A percentile compares a stretch with the other conserved stretches of the same genome.
Conservation (phyloP, 53 echinoderm and acorn worm species). For the Paelopatides confundens region DNA sequence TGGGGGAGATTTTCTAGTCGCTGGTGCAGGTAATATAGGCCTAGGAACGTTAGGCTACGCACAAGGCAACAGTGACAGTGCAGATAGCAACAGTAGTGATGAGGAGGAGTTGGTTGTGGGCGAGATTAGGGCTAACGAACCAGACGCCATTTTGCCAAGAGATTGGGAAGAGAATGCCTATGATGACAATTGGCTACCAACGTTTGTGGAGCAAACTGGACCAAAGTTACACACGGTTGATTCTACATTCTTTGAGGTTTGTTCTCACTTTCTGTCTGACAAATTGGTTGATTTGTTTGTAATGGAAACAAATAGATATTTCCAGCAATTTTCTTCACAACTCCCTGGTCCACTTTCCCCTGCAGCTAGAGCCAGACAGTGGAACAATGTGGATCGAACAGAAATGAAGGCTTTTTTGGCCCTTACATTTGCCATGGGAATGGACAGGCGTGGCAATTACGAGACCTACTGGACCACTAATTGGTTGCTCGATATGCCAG, state of each 20-base stretch:
- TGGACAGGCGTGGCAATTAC: background rate
- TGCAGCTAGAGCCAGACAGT: background rate
- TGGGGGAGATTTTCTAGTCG: too few species aligned
- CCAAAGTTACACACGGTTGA: background rate
- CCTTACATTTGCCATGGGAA: background rate
- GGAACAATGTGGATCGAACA: background rate
- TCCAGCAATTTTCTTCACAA: too few species aligned
- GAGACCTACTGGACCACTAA: too few species aligned
- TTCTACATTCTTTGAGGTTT: slow-evolving; percentile 1
- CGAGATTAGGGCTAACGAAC: background rate
- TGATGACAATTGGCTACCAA: background rate
- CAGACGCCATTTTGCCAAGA: background rate
- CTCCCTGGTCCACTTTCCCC: too few species aligned
- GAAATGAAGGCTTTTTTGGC: slow-evolving; percentile 29
- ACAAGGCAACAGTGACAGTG: background rate
- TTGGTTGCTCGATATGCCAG: background rate
- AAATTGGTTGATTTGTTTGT: background rate
- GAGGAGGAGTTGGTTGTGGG: background rate
- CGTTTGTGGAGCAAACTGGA: background rate
- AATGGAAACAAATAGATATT: slow-evolving; percentile 15
- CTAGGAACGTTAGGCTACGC: too few species aligned
- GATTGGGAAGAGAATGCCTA: slow-evolving; percentile 8
- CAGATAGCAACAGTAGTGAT: background rate
- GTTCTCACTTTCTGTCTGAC: too few species aligned
- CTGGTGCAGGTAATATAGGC: too few species aligned